Evolutionary conservation across 1,140 invertebrate genomes (phyloP).

Genomic region (Plectus sambesii): DNA sequence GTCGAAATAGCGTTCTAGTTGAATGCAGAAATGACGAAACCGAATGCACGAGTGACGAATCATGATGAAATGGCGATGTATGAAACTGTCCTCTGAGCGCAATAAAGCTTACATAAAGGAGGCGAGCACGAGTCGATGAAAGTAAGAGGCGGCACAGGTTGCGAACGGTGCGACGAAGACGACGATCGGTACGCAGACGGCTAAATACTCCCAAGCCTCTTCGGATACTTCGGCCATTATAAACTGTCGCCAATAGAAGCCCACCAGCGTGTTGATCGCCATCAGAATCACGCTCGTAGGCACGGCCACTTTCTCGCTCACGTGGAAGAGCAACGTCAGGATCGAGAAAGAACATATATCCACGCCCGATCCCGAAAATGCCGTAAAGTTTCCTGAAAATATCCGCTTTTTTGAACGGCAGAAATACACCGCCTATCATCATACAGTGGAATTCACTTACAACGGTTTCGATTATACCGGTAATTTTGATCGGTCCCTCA

Average conservation of each 20-base stretch:
- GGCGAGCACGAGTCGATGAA: conserved; percentile 28
- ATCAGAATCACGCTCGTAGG: conserved; percentile 34
- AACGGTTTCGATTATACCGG: no score
- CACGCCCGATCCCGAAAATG: conserved; percentile 36
- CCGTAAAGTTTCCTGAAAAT: conserved; percentile 30
- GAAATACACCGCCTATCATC: no score
- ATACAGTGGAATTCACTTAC: no score
- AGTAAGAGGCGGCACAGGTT: conserved; percentile 26
- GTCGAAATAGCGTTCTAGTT: no score
- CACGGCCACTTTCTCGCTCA: conserved; percentile 38
- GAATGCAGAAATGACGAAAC: no score
- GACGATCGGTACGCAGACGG: conserved; percentile 20
- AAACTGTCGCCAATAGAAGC: conserved; percentile 33
- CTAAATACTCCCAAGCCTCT: conserved; percentile 32
- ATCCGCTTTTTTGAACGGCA: no score
- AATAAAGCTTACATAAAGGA: conserved; percentile 24
- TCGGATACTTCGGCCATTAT: conserved; percentile 27
- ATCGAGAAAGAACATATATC: conserved; percentile 41
- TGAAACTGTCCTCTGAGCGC: no score
- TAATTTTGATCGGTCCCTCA: no score
- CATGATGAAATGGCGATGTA: no score
- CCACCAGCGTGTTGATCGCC: conserved; percentile 22
- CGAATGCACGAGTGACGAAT: no score
- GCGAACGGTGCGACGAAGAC: conserved; percentile 23
- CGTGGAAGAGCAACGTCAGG: conserved; percentile 37